Base-by-base conservation (phyloP, 2,797 vertebrate species). In the Pipistrellus nathusii region DNA sequence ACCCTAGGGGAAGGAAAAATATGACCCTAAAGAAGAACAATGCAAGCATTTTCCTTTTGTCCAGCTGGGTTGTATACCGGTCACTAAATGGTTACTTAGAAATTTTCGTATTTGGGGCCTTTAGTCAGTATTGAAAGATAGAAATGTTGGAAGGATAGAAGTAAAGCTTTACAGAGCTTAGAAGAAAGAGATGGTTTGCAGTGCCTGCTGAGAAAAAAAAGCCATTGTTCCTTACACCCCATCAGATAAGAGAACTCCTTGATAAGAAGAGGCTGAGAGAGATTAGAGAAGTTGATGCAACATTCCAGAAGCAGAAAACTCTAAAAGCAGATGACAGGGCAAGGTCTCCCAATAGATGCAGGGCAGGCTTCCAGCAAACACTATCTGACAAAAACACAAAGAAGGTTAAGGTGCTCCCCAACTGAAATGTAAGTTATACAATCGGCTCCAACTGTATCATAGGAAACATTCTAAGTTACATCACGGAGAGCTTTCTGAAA, bases 61-160 rank as follows among this genome's bases (percentile, higher is more conserved):
- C 27, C 1, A 21, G 25, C 10, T 66, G 44, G 62, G 12, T 41
- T 86, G 38, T 83, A 92, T 86, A 59, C 38, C 0, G 0, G n/a
- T 81, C 72, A 59, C 10, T 85, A 62, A 88, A 93, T 93, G 23
- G 64, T 92, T 87, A 85, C 75, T 95, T 76, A 76, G 53, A 95
- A 92, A 93, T 71, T 68, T 75, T 75, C 75, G 78, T 59, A 51
- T 59, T 69, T 90, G 51, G 57, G 18, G 12, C 8, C 38, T 84
- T 83, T 66, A 71, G 73, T 88, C 69, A 66, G 35, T 55, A 27
- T 88, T 82, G 64, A 92, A 91, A 94, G 85, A 72, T 15, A 46
- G 35, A 48, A 38, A 8, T 73, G 18, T 41, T 64, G 68, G 75
- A 53, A 90, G 35, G 48, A 64, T 41, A 77, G 57, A 89, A 92